Base-by-base conservation (phyloP, 2,888 invertebrate species). In the Dasysyrphus tricinctus region DNA sequence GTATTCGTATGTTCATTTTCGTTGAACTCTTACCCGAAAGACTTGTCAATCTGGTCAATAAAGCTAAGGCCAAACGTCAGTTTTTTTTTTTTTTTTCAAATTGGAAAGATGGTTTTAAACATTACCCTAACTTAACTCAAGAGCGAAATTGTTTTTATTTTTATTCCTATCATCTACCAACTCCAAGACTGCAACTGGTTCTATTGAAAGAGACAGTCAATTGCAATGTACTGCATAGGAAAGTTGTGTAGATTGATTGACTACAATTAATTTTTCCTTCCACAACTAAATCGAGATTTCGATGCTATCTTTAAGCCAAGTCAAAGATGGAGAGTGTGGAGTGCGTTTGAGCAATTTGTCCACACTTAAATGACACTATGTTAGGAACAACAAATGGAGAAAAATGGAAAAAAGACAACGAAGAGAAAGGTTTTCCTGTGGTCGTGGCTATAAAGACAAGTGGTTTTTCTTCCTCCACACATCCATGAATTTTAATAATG, bases 391-490 rank as follows among this genome's bases (percentile, higher is more conserved):
- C 16, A 42, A 47, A 74, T 51, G 65, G n/a, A 51, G 32, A 67
- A 29, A 42, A 1, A 32, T 49, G 9, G 57, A 37, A 72, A 61
- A 57, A 67, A 51, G 24, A 54, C 56, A 47, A 32, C 65, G 9
- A 37, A 19, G 77, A 80, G 85, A 85, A 81, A 85, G 81, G 85
- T 78, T 70, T 85, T 85, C 85, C 85, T 80, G 80, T 77, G 32
- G 5, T 7, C 19, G 11, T 54, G 12, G 7, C 57, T 32, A 19
- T 44, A 19, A 42, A 32, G 49, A 24, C 73, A 74, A 80, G 73
- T 77, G 76, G 65, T 61, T 74, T 77, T 54, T 74, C 47, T 77
- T 56, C 11, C 61, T 24, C 56, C 56, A 72, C 47, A 49, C 80
- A 76, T 49, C 29, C 34, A 44, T 51, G 47, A 29, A 16, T 37